phyloP scores from a whole-genome alignment of 2,888 invertebrate genomes.

The Lycophotia porphyrea region DNA sequence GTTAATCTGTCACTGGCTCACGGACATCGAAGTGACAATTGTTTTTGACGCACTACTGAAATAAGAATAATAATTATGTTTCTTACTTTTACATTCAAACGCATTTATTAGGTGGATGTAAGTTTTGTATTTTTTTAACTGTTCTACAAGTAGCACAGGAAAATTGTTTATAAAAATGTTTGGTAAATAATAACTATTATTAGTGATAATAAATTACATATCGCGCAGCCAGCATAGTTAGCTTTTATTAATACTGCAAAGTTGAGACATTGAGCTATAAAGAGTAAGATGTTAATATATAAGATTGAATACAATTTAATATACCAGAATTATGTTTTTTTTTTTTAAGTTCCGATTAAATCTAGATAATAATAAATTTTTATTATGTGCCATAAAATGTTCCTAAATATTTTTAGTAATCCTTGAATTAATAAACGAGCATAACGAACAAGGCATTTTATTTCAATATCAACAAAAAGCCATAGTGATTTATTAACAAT shows the following conservation, averaged over 20 bases:
- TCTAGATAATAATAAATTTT: conserved; percentile 40
- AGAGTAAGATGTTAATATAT: background rate
- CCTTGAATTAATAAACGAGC: conserved; percentile 55
- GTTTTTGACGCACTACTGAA: background rate
- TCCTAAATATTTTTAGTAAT: conserved; percentile 53
- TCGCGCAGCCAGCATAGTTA: conserved; percentile 23
- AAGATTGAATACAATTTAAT: background rate
- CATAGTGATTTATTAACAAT: conserved; percentile 63
- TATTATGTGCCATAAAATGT: conserved; percentile 62
- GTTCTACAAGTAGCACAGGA: background rate
- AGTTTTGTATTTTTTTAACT: conserved; percentile 8
- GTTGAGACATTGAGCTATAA: background rate
- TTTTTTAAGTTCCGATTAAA: conserved; percentile 11
- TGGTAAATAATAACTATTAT: background rate
- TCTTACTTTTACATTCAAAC: conserved; percentile 25
- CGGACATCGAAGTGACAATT: background rate
- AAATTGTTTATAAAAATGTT: background rate
- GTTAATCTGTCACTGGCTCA: too few relatives aligned
- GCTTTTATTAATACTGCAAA: background rate
- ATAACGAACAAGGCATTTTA: conserved; percentile 50
- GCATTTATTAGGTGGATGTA: conserved; percentile 46
- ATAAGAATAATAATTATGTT: background rate
- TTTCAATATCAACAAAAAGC: conserved; percentile 47
- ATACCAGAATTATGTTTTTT: background rate
- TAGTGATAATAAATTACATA: conserved; percentile 25